Base-by-base conservation (phyloP, 2,113 vertebrate species). In the Tauraco erythrolophus region DNA sequence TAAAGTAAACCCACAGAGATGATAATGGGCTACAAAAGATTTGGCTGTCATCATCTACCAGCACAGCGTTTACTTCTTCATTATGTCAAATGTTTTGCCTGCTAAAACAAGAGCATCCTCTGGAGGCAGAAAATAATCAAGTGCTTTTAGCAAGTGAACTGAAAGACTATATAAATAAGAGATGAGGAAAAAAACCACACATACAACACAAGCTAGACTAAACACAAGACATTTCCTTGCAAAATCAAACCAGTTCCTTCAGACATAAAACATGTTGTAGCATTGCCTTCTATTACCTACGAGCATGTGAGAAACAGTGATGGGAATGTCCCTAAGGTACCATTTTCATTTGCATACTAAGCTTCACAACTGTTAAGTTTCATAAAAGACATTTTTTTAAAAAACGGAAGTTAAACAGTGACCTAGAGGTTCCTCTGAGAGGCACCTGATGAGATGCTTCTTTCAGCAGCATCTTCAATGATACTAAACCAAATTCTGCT, bases 111-210 rank as follows among this genome's bases (percentile, higher is more conserved):
- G 84, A 93, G 80, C 94, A 94, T 95, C 88, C 84, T 94, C 90
- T 84, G 84, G 78, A 95, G 96, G 88, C 87, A 76, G 78, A 94
- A 96, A 88, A 96, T 78, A 94, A 92, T 80, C 89, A 95, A 92
- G 56, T 80, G 80, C 60, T 92, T 92, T 96, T 65, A 77, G 84
- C 65, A 89, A 96, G 79, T 43, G 45, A 95, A 85, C 46, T 79
- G 72, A 74, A 92, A 83, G 74, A 81, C 43, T 64, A 30, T 22
- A 61, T 88, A 91, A 96, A 84, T 93, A 91, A 84, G 76, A 92
- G 35, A 97, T 91, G 92, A 96, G 62, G 61, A 94, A 91, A 96
- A 91, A 85, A n/a, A n/a, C n/a, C 21, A 90, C 33, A 92, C 75
- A 92, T 41, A 78, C 12, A 84, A 76, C 65, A 78, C 46, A 82